Conservation (phyloP, 2,113 vertebrate species). For the Lasiurus borealis region DNA sequence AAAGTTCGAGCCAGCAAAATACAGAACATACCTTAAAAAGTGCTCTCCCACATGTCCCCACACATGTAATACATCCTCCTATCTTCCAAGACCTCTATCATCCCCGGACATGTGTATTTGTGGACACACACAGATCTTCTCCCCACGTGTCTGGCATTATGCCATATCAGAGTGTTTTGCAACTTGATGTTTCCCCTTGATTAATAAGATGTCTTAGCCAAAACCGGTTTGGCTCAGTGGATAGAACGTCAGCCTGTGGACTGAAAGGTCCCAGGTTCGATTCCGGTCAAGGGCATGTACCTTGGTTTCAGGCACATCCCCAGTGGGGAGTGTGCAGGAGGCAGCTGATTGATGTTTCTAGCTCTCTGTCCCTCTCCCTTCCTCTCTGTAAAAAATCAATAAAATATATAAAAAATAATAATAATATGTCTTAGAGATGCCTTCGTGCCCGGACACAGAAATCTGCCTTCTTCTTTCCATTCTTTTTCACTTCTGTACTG, state of each 20-base stretch:
- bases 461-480: neutral
- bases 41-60: neutral
- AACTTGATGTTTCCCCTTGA: neutral
- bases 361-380: no score
- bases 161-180: neutral
- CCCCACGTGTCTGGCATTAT: neutral
- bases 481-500: neutral
- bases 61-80: neutral
- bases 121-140: neutral
- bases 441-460: neutral
- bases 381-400: no score
- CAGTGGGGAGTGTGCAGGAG: no score
- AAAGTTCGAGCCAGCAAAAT: conserved; percentile 15
- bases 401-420: neutral
- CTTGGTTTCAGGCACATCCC: no score
- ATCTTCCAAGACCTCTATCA: neutral
- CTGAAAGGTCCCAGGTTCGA: no score
- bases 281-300: no score
- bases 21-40: neutral
- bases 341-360: no score
- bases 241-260: no score
- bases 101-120: neutral
- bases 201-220: no score
- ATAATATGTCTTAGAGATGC: neutral
- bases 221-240: no score